Evolutionary conservation across 2,797 vertebrate species (phyloP).

Genomic region (Graptemys geographica): DNA sequence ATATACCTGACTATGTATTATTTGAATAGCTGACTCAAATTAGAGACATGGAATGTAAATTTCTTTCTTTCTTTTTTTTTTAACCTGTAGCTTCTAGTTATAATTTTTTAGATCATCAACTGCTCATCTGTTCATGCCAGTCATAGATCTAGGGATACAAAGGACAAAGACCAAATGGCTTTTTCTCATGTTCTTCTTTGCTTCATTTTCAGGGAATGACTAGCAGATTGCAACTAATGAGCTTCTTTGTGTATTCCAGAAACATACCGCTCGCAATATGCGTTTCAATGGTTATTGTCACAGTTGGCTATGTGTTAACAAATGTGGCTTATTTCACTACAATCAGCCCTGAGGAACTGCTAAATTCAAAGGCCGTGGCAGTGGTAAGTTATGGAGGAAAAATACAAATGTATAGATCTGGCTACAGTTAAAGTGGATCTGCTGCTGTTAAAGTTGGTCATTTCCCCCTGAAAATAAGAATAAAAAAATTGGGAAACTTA

Average conservation of each 20-base stretch:
- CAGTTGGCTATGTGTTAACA: constrained; percentile 90
- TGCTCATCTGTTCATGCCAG: background rate
- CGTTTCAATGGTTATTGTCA: constrained; percentile 95
- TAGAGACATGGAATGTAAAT: background rate
- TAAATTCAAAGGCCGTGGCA: constrained; percentile 91
- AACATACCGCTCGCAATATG: constrained; percentile 95
- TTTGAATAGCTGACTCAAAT: background rate
- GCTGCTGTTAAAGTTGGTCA: constrained; percentile 25
- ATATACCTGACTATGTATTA: background rate
- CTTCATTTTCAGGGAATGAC: constrained; percentile 51
- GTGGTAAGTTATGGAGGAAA: constrained; percentile 89
- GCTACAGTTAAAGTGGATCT: constrained; percentile 32
- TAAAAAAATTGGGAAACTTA: fast-evolving
- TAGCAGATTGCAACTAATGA: constrained; percentile 56
- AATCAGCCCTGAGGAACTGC: constrained; percentile 90
- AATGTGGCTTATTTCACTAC: constrained; percentile 97
- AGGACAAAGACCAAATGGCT: background rate
- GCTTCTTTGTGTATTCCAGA: constrained; percentile 84
- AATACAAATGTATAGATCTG: constrained; percentile 12
- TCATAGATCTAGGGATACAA: background rate
- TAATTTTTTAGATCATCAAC: background rate
- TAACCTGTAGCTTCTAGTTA: background rate
- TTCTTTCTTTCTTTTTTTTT: background rate
- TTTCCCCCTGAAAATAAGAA: constrained; percentile 9
- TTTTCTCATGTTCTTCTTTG: constrained; percentile 42